phyloP scores from a whole-genome alignment of 2,797 vertebrate genomes.

The Chelonia mydas region DNA sequence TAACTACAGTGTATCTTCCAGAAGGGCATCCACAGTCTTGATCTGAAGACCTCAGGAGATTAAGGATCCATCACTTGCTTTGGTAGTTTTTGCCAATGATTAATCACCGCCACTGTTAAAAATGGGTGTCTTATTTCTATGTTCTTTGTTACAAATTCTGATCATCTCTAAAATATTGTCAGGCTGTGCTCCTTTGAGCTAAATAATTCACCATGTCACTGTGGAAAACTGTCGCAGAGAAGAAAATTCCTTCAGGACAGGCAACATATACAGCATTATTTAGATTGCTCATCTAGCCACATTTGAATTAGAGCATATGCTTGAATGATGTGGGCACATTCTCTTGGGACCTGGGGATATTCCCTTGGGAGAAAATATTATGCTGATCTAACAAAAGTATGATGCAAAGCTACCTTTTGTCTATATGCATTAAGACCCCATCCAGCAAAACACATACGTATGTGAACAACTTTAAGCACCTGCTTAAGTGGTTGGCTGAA shows the following conservation, averaged over 20 bases:
- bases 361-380: too few species aligned
- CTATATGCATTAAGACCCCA: background rate
- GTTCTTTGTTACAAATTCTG: conserved; percentile 3
- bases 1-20: background rate
- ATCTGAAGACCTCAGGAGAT: conserved; percentile 45
- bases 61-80: conserved; percentile 14
- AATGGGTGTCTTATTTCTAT: background rate
- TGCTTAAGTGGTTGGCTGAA: background rate
- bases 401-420: background rate
- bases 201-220: background rate
- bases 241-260: background rate
- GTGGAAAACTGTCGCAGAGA: background rate
- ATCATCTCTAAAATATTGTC: conserved; percentile 14
- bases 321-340: background rate
- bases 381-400: background rate
- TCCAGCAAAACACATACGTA: background rate
- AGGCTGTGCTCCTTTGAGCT: background rate
- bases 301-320: background rate
- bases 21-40: background rate
- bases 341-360: background rate
- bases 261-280: background rate
- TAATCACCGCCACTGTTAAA: conserved; percentile 31
- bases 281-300: background rate
- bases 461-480: background rate
- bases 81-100: conserved; percentile 36